phyloP scores from a whole-genome alignment of 1,140 invertebrate species.

The Pinna nobilis region DNA sequence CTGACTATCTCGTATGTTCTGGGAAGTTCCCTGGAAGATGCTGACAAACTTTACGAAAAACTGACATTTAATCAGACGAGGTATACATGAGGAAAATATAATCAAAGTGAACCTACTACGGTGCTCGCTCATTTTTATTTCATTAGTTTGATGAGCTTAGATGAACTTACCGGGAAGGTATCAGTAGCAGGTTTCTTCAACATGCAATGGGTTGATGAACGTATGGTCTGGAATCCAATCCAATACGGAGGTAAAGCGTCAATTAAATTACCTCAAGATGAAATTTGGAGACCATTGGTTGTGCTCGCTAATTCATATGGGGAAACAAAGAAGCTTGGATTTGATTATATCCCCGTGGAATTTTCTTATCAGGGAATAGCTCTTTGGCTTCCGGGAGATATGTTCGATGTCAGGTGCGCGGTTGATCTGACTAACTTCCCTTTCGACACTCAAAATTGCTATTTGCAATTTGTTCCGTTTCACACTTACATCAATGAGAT shows the following conservation, averaged over 20 bases:
- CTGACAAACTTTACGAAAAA: too few relatives aligned
- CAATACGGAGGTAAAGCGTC: neutral
- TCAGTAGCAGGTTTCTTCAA: constrained; percentile 35
- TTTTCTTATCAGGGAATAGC: constrained; percentile 11
- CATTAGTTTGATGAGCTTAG: constrained; percentile 25
- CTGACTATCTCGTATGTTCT: too few relatives aligned
- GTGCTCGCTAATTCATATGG: constrained; percentile 34
- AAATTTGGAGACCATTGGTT: constrained; percentile 42
- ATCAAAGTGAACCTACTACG: too few relatives aligned
- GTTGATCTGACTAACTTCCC: constrained; percentile 41
- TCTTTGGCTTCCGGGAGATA: constrained; percentile 36
- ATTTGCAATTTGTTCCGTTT: constrained; percentile 34
- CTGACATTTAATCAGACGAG: too few relatives aligned
- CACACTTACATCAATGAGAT: constrained; percentile 26
- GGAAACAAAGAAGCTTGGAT: constrained; percentile 22
- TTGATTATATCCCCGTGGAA: constrained; percentile 25
- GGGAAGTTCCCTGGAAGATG: too few relatives aligned
- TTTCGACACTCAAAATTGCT: constrained; percentile 40
- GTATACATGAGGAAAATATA: too few relatives aligned
- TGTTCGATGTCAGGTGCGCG: constrained; percentile 33
- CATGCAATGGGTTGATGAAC: constrained; percentile 31
- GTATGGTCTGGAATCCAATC: neutral
- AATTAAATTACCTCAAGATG: constrained; percentile 27
- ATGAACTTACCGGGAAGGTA: constrained; percentile 45
- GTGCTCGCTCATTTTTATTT: too few relatives aligned